Evolutionary conservation across 2,113 vertebrate species (phyloP), one percentile per base, ranked within the genome.

Genomic region (Etia nguti): DNA sequence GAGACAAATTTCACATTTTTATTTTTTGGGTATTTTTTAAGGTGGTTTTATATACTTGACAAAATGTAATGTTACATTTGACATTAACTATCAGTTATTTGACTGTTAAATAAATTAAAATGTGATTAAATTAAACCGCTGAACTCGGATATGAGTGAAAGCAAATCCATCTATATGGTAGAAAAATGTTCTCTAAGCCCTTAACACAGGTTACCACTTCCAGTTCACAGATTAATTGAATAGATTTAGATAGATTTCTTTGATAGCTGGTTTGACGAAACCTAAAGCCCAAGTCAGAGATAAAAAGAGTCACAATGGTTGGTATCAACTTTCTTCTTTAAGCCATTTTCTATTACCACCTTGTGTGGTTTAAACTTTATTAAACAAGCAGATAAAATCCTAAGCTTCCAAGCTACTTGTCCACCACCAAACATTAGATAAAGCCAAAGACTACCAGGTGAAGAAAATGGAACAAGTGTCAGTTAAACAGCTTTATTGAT

Each of bases 211-310:
- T 16, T 16, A 43, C 15, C 24, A 26, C 41, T 48, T 73, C 68
- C 38, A 73, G 38, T 73, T 73, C 22, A 46, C 13, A 46, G 8
- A 46, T 16, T 46, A 46, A 26, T 46, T n/a, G n/a, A n/a, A n/a
- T n/a, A n/a, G n/a, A n/a, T n/a, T n/a, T n/a, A n/a, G n/a, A n/a
- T n/a, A n/a, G n/a, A n/a, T n/a, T 26, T 24, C n/a, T 43, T 70
- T 70, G 8, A 0, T 70, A 43, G 38, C 38, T 70, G 1, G 38
- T 24, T 70, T 15, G 20, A 43, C 0, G 1, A 43, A 43, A 15
- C 65, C 0, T 43, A 70, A 70, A 70, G 12, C n/a, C 38, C 65
- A 41, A 24, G 38, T 24, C 38, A 1, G 38, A 70, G 12, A 43
- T 24, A 43, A 6, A 24, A 65, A 38, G 62, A 43, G n/a, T 70